Evolutionary conservation across 2,113 vertebrate genomes (phyloP), one percentile per base, ranked within the genome.

Genomic region (Psittacus erithacus): DNA sequence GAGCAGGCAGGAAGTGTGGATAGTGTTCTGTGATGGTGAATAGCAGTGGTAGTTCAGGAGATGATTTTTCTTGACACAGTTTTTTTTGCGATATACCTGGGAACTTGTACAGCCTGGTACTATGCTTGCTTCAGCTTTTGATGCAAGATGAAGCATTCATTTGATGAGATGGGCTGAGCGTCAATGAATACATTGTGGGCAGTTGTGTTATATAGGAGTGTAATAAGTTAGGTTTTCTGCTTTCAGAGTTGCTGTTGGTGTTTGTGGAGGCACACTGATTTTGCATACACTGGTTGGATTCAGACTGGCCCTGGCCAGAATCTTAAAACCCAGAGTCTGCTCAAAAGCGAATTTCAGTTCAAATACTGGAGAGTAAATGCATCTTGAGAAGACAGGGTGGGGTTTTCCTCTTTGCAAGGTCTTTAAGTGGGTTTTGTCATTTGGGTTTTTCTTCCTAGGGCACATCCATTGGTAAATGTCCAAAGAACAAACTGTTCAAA

Each of bases 401-500:
- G 1, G 2, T 69, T 78, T 59, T 28, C 44, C 71, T 23, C 10
- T 13, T 52, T 91, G 18, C 74, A 55, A 33, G 22, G 53, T 60
- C 44, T 73, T 20, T 46, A 50, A 82, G 35, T 29, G 15, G 6
- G 2, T 62, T 67, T 5, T 11, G 63, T 1, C 27, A 7, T 10
- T 49, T 24, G 19, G 3, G 0, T 82, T 86, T 70, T 23, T 63
- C 62, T 91, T 82, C 49, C 82, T 97, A 99, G 99, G 99, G 99
- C 24, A 98, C 98, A 0, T 98, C 98, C 14, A 99, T 99, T 65
- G 99, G 99, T 9, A 99, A 99, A 96, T 99, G 99, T 80, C 99
- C 99, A 1, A 99, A 99, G 96, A 99, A 99, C 98, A 99, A 99
- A 38, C 97, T 99, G n/a, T 99, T 99, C 69, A 99, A 99, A 96